Evolutionary conservation across 1,140 invertebrate genomes (phyloP), one percentile per base, ranked within the genome.

Genomic region (Drosophila ogumai): DNA sequence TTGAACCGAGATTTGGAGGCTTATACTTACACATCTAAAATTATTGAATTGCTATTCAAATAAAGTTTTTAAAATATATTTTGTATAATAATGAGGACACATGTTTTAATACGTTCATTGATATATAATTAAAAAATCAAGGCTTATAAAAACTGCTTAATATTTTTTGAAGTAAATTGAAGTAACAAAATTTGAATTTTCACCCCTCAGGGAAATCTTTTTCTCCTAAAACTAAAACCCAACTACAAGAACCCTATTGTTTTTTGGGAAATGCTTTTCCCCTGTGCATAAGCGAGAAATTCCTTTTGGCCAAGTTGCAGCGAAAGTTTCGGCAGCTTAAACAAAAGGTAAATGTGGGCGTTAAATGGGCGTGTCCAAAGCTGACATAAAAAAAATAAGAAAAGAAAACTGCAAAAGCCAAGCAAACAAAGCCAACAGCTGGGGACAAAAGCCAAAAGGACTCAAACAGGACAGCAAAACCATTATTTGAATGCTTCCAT

Each of bases 341-440:
- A 55, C 61, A 56, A 59, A 59, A 43, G 47, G 38, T 43, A 66
- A 46, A 65, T 19, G 63, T 38, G 55, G 43, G 64, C 50, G 57
- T 57, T 25, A 17, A 52, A 22, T 5, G 25, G 40, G 38, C 56
- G 49, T 69, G 38, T 31, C 46, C 6, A 6, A 36, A n/a, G 38
- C 43, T 31, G 19, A 32, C 61, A 41, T 32, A 67, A 36, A 49
- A 38, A 9, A 66, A 67, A 22, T 3, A n/a, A 25, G 15, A 58
- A 58, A 17, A 31, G 41, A 12, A 41, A 49, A 25, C 36, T 31
- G 50, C 38, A 72, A 77, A 28, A 44, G 19, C 55, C 15, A 50
- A 19, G n/a, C 61, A 78, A 77, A 80, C 43, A 60, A 60, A 58
- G 50, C 44, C 25, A 15, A 17, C 38, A 67, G 31, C 61, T 66